Evolutionary conservation across 2,888 invertebrate genomes (phyloP).

Genomic region (Oligia fasciuncula): DNA sequence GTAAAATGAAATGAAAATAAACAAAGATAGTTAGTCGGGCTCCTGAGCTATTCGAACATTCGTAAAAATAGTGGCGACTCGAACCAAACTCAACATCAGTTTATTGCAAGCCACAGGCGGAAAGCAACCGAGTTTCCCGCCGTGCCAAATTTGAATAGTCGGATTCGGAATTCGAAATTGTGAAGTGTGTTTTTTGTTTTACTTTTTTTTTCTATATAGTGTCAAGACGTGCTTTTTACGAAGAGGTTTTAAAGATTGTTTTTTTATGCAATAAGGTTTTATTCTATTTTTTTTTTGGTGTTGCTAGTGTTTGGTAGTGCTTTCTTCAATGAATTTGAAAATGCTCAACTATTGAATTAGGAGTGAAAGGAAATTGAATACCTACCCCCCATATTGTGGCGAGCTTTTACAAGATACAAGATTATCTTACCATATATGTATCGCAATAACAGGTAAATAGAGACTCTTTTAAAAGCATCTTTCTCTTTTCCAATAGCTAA

Average conservation of each 20-base stretch:
- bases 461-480: not conserved
- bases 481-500: not conserved
- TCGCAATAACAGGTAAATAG: conserved; percentile 13
- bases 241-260: conserved; percentile 7
- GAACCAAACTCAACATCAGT: conserved; percentile 71
- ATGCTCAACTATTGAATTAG: not conserved
- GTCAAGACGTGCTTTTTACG: conserved; percentile 24
- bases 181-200: conserved; percentile 22
- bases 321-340: not conserved
- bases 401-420: not conserved
- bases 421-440: not conserved
- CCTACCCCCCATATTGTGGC: too few species aligned
- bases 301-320: not conserved
- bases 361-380: not conserved
- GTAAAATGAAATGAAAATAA: conserved; percentile 49
- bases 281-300: not conserved
- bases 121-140: conserved; percentile 70
- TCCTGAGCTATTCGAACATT: conserved; percentile 68
- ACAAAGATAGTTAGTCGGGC: conserved; percentile 54
- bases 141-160: conserved; percentile 64
- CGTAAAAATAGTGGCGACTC: conserved; percentile 79
- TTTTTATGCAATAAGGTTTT: conserved; percentile 6
- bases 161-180: conserved; percentile 45
- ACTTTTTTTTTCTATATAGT: conserved; percentile 16
- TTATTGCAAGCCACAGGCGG: conserved; percentile 73